Evolutionary conservation across 2,888 invertebrate species (phyloP).

Genomic region (Shargacucullia verbasci): DNA sequence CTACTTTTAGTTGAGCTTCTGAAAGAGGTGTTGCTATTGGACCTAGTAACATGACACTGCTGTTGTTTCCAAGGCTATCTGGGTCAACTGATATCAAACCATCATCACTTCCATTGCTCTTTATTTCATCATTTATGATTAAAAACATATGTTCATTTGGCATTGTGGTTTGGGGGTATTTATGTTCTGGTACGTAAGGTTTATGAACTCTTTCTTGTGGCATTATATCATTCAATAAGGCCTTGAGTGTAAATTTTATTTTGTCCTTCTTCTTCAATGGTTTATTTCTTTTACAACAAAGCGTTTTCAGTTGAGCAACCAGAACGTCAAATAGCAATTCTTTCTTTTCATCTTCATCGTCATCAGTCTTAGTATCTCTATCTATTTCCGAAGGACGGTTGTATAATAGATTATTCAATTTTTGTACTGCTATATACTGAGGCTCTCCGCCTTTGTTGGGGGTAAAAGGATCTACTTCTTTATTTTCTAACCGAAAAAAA

Average conservation of each 20-base stretch:
- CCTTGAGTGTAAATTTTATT: constrained; percentile 47
- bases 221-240: constrained; percentile 55
- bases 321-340: constrained; percentile 80
- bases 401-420: constrained; percentile 73
- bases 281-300: constrained; percentile 78
- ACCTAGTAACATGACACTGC: constrained; percentile 80
- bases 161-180: constrained; percentile 33
- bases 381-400: constrained; percentile 60
- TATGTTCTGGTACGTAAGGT: constrained; percentile 26
- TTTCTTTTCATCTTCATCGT: constrained; percentile 73
- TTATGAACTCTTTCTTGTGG: constrained; percentile 40
- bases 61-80: constrained; percentile 78
- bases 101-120: constrained; percentile 69
- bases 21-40: constrained; percentile 77
- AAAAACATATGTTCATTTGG: constrained; percentile 79
- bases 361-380: constrained; percentile 57
- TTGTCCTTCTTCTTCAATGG: constrained; percentile 50
- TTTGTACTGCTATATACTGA: constrained; percentile 73
- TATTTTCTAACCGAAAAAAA: constrained; percentile 75
- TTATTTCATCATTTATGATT: constrained; percentile 82
- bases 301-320: constrained; percentile 77
- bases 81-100: constrained; percentile 81
- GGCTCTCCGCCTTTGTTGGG: constrained; percentile 61
- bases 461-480: constrained; percentile 68
- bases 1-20: constrained; percentile 74